phyloP scores from a whole-genome alignment of 2,797 vertebrate genomes.

The Epinephelus awoara region DNA sequence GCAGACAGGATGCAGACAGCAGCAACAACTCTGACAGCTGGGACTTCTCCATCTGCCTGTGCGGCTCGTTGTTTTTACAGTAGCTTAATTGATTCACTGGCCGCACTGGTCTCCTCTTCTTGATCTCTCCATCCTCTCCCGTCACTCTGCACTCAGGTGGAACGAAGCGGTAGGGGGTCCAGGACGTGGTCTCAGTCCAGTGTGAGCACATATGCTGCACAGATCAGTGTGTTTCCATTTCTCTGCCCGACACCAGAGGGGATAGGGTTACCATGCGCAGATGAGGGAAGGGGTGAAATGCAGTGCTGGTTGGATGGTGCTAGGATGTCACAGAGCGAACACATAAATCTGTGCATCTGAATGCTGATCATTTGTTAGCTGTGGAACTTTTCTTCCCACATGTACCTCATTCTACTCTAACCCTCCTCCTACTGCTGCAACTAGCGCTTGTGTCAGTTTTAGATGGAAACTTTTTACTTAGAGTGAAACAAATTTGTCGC shows the following conservation, averaged over 20 bases:
- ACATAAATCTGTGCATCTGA: slow-evolving; percentile 88
- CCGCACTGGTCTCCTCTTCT: slow-evolving; percentile 47
- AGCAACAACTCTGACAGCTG: slow-evolving; percentile 40
- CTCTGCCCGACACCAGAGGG: slow-evolving; percentile 86
- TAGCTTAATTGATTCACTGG: slow-evolving; percentile 69
- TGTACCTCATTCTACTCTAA: slow-evolving; percentile 6
- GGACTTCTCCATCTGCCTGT: slow-evolving; percentile 22
- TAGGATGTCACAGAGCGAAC: slow-evolving; percentile 82
- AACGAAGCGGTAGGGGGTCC: slow-evolving; percentile 60
- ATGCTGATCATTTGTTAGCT: slow-evolving; percentile 81
- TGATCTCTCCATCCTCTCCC: slow-evolving; percentile 53
- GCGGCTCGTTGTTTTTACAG: slow-evolving; percentile 43
- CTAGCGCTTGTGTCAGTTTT: not conserved
- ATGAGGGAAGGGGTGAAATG: slow-evolving; percentile 90
- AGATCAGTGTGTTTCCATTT: slow-evolving; percentile 91
- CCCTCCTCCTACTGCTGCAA: not conserved
- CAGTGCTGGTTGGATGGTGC: slow-evolving; percentile 86
- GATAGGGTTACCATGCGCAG: slow-evolving; percentile 89
- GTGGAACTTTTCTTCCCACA: slow-evolving; percentile 72
- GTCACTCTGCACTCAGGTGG: slow-evolving; percentile 75
- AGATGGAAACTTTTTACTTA: not conserved
- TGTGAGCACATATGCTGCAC: slow-evolving; percentile 89
- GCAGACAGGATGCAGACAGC: slow-evolving; percentile 26
- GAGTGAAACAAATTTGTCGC: not conserved
- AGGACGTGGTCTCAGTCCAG: slow-evolving; percentile 83